Evolutionary conservation across 2,888 invertebrate genomes (phyloP).

Genomic region (Sipunculus nudus): DNA sequence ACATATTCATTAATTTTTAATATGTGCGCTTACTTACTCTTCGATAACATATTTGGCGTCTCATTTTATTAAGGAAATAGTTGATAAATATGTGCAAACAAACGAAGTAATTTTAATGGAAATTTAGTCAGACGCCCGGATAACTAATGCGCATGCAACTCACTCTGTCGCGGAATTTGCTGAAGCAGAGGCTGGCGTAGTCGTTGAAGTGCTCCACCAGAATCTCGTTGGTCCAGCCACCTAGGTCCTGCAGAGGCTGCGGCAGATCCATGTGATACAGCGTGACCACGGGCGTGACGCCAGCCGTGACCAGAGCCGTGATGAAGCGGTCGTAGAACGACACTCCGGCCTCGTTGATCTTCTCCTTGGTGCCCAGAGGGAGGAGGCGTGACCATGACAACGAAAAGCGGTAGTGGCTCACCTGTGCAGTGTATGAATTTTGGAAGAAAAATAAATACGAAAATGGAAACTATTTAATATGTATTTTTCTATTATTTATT

Average conservation of each 20-base stretch:
- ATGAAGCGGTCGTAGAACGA: conserved; percentile 82
- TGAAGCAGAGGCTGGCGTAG: conserved; percentile 63
- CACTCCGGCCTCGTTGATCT: conserved; percentile 76
- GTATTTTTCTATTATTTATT: no score
- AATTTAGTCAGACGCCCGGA: neutral
- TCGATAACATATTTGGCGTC: no score
- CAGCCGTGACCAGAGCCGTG: conserved; percentile 73
- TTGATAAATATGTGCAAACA: no score
- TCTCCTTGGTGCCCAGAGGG: conserved; percentile 70
- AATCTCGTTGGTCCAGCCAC: conserved; percentile 64
- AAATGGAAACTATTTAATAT: no score
- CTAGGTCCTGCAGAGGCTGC: conserved; percentile 61
- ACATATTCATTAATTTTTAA: no score
- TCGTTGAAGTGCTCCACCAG: conserved; percentile 60
- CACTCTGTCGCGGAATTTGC: conserved; percentile 63
- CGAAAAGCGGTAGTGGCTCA: conserved; percentile 66
- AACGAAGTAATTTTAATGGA: neutral
- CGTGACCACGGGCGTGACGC: conserved; percentile 73
- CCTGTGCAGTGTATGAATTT: conserved; percentile 30
- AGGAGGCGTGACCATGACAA: conserved; percentile 79
- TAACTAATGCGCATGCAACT: conserved; percentile 4
- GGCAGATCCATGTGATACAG: conserved; percentile 69
- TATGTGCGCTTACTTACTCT: no score
- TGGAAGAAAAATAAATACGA: no score
- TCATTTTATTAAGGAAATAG: no score